Conservation (phyloP, 2,797 vertebrate genomes). For the Dendrocincla tyrannina region DNA sequence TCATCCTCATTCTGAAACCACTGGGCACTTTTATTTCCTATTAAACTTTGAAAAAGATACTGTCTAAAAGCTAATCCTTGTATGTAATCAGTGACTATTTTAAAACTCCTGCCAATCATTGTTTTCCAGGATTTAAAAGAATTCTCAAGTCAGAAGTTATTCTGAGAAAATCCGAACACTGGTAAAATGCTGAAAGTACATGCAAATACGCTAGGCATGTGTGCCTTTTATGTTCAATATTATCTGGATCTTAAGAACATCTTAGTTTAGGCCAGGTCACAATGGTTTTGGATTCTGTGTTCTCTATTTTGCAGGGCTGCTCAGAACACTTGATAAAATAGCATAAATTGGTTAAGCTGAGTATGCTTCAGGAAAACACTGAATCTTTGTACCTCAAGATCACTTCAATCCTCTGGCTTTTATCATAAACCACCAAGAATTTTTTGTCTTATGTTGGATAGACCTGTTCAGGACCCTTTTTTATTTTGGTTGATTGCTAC, state of each 20-base stretch:
- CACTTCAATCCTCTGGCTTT: neutral
- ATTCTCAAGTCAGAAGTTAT: neutral
- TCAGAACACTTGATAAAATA: constrained; percentile 7
- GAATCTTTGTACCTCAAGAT: neutral
- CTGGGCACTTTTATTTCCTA: constrained; percentile 38
- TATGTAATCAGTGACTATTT: constrained; percentile 53
- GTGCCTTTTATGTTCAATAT: constrained; percentile 19
- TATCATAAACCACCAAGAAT: neutral
- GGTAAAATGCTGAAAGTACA: neutral
- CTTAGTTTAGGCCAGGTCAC: neutral
- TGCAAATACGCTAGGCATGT: neutral
- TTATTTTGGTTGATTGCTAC: neutral
- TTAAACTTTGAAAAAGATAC: neutral
- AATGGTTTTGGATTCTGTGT: neutral
- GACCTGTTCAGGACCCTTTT: neutral
- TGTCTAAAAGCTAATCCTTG: constrained; percentile 36
- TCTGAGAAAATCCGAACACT: neutral
- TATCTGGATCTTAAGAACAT: constrained; percentile 36
- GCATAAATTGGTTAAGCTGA: neutral
- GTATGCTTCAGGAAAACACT: neutral
- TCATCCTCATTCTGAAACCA: constrained; percentile 43
- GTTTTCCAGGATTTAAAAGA: constrained; percentile 3
- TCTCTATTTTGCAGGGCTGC: neutral
- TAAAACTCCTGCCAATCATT: constrained; percentile 39
- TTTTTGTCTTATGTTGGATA: neutral